Evolutionary conservation across 1,140 invertebrate species (phyloP).

Genomic region (Hetaerina americana): DNA sequence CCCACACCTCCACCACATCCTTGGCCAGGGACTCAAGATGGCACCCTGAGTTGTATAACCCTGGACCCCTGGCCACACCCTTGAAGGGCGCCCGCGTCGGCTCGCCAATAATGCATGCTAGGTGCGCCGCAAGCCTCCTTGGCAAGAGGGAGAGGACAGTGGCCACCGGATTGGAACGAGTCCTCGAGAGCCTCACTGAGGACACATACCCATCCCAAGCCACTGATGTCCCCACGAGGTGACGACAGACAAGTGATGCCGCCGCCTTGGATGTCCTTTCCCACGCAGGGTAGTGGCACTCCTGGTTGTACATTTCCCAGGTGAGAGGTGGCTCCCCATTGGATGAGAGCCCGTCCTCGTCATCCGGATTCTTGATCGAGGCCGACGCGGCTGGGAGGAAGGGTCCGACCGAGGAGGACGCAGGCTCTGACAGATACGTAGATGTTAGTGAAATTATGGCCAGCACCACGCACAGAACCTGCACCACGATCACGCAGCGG

Average conservation of each 20-base stretch:
- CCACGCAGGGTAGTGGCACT: slow-evolving; percentile 54
- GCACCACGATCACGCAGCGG: neutral
- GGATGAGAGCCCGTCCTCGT: neutral
- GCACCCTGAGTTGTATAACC: neutral
- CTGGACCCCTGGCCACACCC: neutral
- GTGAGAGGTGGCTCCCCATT: slow-evolving; percentile 21
- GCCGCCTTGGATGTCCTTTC: slow-evolving; percentile 45
- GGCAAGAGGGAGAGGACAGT: neutral
- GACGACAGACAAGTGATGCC: slow-evolving; percentile 45
- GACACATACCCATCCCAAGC: slow-evolving; percentile 60
- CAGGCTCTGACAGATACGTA: neutral
- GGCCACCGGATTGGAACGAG: slow-evolving; percentile 40
- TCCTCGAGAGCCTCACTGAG: slow-evolving; percentile 44
- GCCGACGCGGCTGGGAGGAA: neutral
- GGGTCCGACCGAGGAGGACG: neutral
- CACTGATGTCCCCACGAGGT: slow-evolving; percentile 46
- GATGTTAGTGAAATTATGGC: neutral
- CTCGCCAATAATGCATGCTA: neutral
- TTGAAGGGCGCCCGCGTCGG: neutral
- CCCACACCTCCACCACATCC: neutral
- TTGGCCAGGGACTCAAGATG: neutral
- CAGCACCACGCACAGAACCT: neutral
- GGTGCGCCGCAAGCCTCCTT: neutral
- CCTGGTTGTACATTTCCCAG: slow-evolving; percentile 58
- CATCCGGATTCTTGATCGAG: neutral